These are phyloP conservation scores for Oxytorus armatus DNA, from an alignment of 2,888 invertebrate genomes.

Conservation along the genomic window DNA sequence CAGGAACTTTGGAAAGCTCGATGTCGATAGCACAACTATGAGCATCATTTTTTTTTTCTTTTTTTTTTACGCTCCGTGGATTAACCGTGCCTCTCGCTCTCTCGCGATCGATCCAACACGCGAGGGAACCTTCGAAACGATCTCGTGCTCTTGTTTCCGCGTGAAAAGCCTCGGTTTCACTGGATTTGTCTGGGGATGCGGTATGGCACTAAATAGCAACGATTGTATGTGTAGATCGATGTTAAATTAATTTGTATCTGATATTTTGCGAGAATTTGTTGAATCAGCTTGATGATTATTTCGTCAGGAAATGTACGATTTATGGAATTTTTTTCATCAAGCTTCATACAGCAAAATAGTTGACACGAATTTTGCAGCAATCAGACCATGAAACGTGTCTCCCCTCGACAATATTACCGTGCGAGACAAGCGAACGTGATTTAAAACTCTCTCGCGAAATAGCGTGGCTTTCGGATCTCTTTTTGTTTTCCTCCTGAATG, in stretches of 20 bases:
- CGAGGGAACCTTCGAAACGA: constrained; percentile 6
- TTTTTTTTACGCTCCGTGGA: constrained; percentile 19
- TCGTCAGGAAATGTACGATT: not conserved
- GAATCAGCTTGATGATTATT: not conserved
- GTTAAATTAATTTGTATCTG: not conserved
- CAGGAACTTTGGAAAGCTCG: constrained; percentile 30
- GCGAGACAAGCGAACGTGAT: constrained; percentile 11
- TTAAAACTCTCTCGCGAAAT: constrained; percentile 14
- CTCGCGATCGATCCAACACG: constrained; percentile 8
- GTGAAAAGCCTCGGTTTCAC: not conserved
- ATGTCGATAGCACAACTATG: not conserved
- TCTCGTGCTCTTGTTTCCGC: not conserved
- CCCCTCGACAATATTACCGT: not conserved
- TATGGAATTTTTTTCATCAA: not conserved
- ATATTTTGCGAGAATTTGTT: not conserved
- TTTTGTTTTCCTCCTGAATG: not conserved
- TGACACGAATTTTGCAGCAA: constrained; percentile 10
- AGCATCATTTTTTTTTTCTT: not conserved
- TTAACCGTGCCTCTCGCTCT: constrained; percentile 28
- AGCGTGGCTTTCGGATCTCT: not conserved
- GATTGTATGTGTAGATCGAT: too few species aligned
- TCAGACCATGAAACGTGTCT: constrained; percentile 42
- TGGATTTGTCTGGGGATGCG: not conserved
- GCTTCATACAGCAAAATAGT: not conserved
- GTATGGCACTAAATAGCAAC: too few species aligned